Evolutionary conservation across 1,140 invertebrate genomes (phyloP).

Genomic region (Drosophila elegans): DNA sequence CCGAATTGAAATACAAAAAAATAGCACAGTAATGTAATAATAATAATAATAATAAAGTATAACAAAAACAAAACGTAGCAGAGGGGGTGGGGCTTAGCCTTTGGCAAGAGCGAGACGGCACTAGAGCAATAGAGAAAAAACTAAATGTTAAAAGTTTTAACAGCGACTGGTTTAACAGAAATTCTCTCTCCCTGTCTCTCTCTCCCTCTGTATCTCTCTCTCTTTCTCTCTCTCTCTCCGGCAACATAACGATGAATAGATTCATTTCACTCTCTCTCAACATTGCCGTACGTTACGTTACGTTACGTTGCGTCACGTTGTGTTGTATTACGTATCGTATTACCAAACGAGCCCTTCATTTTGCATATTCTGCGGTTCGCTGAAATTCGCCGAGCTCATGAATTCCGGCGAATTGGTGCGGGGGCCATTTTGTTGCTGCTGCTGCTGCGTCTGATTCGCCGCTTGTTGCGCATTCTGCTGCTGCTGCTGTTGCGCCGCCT

Average conservation of each 20-base stretch:
- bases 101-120: constrained; percentile 56
- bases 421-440: constrained; percentile 82
- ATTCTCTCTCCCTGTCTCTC: constrained; percentile 13
- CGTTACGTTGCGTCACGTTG: too few relatives aligned
- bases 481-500: constrained; percentile 65
- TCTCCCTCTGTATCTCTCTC: constrained; percentile 37
- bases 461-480: constrained; percentile 84
- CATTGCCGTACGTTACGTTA: too few relatives aligned
- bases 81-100: constrained; percentile 23
- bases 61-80: constrained; percentile 57
- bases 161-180: too few relatives aligned
- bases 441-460: constrained; percentile 71
- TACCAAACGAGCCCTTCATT: constrained; percentile 91
- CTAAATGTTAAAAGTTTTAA: too few relatives aligned
- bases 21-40: constrained; percentile 65
- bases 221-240: constrained; percentile 7
- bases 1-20: constrained; percentile 61
- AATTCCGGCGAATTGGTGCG: constrained; percentile 86
- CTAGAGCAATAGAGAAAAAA: constrained; percentile 18
- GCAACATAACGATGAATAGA: too few relatives aligned
- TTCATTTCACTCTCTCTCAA: too few relatives aligned
- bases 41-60: constrained; percentile 64
- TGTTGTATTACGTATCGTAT: too few relatives aligned
- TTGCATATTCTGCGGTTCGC: constrained; percentile 89
- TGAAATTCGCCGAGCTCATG: constrained; percentile 87